A percentile compares a stretch with the other conserved stretches of the same genome.
These are phyloP conservation scores for Barypeithes pellucidus DNA, from an alignment of 2,888 invertebrate genomes.

Conservation along the genomic window DNA sequence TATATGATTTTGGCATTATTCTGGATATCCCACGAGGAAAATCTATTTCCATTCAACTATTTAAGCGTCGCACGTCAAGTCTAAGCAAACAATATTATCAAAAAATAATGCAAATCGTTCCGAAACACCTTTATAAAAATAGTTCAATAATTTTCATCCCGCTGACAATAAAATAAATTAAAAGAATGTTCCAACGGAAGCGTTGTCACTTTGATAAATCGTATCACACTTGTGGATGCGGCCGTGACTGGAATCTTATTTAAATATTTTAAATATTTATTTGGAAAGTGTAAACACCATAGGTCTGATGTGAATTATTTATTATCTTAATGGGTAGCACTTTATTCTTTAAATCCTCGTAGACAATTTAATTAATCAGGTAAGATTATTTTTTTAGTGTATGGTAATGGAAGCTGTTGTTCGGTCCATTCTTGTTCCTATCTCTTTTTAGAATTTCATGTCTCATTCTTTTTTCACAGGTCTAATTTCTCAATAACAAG, in stretches of 20 bases:
- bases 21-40: too few relatives aligned
- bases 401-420: neutral
- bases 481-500: too few relatives aligned
- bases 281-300: constrained; percentile 42
- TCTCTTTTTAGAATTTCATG: neutral
- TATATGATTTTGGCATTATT: too few relatives aligned
- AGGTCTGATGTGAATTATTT: constrained; percentile 45
- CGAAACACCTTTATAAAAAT: constrained; percentile 20
- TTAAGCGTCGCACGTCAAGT: too few relatives aligned
- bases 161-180: constrained; percentile 42
- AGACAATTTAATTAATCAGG: constrained; percentile 18
- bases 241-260: constrained; percentile 30
- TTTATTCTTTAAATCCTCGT: constrained; percentile 13
- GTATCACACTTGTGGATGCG: constrained; percentile 31
- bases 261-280: constrained; percentile 46
- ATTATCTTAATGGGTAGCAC: constrained; percentile 27
- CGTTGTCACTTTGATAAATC: constrained; percentile 54
- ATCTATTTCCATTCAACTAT: too few relatives aligned
- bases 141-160: constrained; percentile 31
- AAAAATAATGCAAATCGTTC: neutral
- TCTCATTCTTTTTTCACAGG: neutral
- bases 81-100: too few relatives aligned
- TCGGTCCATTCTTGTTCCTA: neutral
- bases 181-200: constrained; percentile 50
- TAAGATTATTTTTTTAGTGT: neutral